These are phyloP conservation scores for Eleginops maclovinus DNA, from an alignment of 2,113 vertebrate genomes.

Conservation along the genomic window DNA sequence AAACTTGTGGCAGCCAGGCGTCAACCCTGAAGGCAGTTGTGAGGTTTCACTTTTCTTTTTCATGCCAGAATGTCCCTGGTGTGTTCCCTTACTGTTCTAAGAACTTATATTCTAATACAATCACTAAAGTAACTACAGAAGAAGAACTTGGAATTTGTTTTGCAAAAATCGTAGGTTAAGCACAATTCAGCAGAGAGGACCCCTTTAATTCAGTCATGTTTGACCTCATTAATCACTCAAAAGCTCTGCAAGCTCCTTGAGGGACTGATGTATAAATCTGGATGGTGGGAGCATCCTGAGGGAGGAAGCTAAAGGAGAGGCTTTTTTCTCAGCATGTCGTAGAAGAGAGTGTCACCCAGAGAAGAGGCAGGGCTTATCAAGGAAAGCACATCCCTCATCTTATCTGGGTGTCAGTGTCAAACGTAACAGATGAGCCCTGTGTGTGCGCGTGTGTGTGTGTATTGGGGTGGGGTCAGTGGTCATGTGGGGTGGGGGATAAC, in stretches of 20 bases:
- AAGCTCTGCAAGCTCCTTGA: background rate
- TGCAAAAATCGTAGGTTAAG: too few relatives aligned
- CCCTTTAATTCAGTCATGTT: background rate
- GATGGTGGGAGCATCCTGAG: background rate
- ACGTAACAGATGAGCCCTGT: slow-evolving; percentile 27
- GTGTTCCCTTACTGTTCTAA: slow-evolving; percentile 1
- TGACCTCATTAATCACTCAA: background rate
- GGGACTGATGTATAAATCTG: background rate
- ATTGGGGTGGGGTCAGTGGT: slow-evolving; percentile 32
- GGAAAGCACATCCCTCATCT: slow-evolving; percentile 10
- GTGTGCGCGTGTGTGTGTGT: slow-evolving; percentile 9
- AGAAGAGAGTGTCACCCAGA: background rate
- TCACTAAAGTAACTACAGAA: background rate
- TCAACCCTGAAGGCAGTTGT: background rate
- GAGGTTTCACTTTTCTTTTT: slow-evolving; percentile 43
- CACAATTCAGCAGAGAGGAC: background rate
- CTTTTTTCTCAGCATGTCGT: slow-evolving; percentile 9
- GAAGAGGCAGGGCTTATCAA: slow-evolving; percentile 16
- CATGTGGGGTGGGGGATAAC: slow-evolving; percentile 43
- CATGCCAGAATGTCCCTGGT: background rate
- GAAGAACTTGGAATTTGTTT: too few relatives aligned
- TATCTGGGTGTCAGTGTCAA: slow-evolving; percentile 40
- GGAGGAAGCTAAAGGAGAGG: background rate
- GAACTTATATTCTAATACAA: background rate
- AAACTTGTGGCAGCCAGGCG: background rate